Conservation (phyloP, 2,888 invertebrate genomes). For the Salticus scenicus region DNA sequence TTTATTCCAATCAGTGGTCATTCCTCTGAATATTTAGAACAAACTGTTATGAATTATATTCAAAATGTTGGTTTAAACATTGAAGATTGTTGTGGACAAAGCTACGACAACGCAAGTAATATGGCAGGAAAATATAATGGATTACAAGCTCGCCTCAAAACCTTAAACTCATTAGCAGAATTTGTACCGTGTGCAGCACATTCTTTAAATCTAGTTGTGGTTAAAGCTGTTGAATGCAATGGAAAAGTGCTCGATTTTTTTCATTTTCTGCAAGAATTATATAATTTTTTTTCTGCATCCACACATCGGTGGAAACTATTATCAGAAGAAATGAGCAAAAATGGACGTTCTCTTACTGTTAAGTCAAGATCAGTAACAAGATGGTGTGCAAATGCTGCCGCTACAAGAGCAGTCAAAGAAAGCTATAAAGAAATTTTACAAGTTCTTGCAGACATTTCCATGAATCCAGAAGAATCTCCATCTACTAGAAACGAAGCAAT, state of each 20-base stretch:
- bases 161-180: not conserved
- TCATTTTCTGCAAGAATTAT: not conserved
- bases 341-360: not conserved
- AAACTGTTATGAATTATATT: conserved; percentile 1
- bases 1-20: not conserved
- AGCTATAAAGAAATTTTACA: not conserved
- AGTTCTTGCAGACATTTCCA: not conserved
- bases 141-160: not conserved
- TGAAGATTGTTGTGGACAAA: not conserved
- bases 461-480: not conserved
- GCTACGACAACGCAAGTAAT: conserved; percentile 26
- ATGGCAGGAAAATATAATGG: conserved; percentile 16
- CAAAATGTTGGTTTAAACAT: not conserved
- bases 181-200: conserved; percentile 22
- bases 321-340: not conserved
- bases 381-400: not conserved
- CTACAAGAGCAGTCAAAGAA: not conserved
- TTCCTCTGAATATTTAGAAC: conserved; percentile 1
- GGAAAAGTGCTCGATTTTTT: not conserved
- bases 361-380: not conserved
- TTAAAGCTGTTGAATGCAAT: conserved; percentile 17
- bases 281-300: not conserved
- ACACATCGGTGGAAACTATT: not conserved
- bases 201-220: conserved; percentile 11
- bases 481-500: not conserved